Evolutionary conservation across 1,140 invertebrate species (phyloP).

Genomic region (Brachionus angularis): DNA sequence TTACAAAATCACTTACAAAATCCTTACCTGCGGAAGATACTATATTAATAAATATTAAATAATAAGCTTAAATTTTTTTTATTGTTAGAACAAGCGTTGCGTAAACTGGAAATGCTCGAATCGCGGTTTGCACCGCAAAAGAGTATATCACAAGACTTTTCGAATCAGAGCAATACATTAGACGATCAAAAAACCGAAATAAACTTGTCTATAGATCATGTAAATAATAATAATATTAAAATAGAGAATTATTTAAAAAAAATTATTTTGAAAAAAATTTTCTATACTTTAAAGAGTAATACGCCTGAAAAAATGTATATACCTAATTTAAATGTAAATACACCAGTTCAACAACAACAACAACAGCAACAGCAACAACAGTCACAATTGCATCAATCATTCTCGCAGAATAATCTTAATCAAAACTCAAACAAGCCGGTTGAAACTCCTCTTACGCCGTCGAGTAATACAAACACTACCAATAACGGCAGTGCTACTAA

Average conservation of each 20-base stretch:
- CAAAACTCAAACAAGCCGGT: conserved; percentile 24
- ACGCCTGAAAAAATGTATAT: conserved; percentile 43
- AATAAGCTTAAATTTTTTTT: too few relatives aligned
- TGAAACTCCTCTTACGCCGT: conserved; percentile 8
- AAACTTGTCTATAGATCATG: conserved; percentile 26
- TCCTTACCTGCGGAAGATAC: too few relatives aligned
- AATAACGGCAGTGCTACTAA: conserved; percentile 31
- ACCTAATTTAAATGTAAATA: conserved; percentile 34
- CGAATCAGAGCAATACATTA: conserved; percentile 39
- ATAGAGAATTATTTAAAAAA: too few relatives aligned
- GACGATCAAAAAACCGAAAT: conserved; percentile 42
- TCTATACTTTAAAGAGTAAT: conserved; percentile 32
- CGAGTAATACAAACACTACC: not conserved
- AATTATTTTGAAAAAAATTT: too few relatives aligned
- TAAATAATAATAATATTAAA: too few relatives aligned
- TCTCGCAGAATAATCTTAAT: not conserved
- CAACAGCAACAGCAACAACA: conserved; percentile 20
- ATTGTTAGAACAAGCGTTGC: conserved; percentile 32
- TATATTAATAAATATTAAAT: too few relatives aligned
- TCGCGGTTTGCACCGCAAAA: conserved; percentile 43
- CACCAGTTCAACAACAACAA: conserved; percentile 17
- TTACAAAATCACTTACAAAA: too few relatives aligned
- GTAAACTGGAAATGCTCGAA: conserved; percentile 43
- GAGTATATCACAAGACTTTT: conserved; percentile 42
- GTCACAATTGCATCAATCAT: not conserved